phyloP scores from a whole-genome alignment of 2,888 invertebrate species.

The Dascillus cervinus region DNA sequence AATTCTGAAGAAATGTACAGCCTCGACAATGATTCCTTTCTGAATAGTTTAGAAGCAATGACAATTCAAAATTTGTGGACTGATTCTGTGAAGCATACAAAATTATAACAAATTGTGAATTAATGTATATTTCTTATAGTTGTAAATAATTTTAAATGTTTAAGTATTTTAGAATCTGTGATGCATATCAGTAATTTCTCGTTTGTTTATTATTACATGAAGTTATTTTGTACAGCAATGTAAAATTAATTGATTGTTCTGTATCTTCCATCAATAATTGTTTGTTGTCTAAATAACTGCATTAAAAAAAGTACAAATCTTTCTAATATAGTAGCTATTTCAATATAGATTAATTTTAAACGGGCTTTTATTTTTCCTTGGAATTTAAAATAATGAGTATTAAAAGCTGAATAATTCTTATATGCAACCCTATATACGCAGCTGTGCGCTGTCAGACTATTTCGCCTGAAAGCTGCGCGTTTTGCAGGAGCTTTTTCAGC shows the following conservation, averaged over 20 bases:
- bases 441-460: slow-evolving; percentile 1
- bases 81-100: slow-evolving; percentile 83
- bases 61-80: slow-evolving; percentile 93
- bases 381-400: no score
- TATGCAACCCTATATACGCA: slow-evolving; percentile 1
- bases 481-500: slow-evolving; percentile 4
- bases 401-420: no score
- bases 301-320: no score
- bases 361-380: no score
- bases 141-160: slow-evolving; percentile 14
- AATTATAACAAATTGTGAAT: slow-evolving; percentile 51
- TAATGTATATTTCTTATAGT: slow-evolving; percentile 4
- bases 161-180: slow-evolving; percentile 41
- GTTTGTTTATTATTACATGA: no score
- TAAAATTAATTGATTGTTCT: no score
- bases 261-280: no score
- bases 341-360: no score
- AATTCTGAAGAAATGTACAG: slow-evolving; percentile 93
- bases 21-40: slow-evolving; percentile 87
- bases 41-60: slow-evolving; percentile 89
- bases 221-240: no score
- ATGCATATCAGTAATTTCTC: slow-evolving; percentile 42
- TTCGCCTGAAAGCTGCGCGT: slow-evolving; percentile 1
- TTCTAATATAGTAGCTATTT: no score
- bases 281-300: no score